phyloP scores from a whole-genome alignment of 2,113 vertebrate genomes.

The Ivindomyrus marchei region DNA sequence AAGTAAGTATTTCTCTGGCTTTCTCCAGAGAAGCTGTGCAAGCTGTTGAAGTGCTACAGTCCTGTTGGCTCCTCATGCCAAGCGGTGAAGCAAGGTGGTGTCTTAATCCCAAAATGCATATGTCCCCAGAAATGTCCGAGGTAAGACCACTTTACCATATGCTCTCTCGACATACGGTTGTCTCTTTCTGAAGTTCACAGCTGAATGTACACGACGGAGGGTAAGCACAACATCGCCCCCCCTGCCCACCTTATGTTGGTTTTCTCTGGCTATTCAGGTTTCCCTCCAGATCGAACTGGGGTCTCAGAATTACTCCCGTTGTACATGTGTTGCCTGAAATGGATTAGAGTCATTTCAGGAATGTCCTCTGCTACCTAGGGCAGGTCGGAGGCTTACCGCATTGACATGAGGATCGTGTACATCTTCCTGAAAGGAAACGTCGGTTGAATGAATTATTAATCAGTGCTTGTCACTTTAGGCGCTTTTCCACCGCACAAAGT shows the following conservation, averaged over 20 bases:
- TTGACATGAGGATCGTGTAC: neutral
- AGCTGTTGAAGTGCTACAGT: slow-evolving; percentile 56
- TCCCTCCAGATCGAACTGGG: neutral
- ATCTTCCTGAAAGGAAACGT: neutral
- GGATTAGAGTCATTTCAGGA: neutral
- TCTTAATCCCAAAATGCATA: slow-evolving; percentile 56
- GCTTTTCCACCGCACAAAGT: no score
- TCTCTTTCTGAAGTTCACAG: neutral
- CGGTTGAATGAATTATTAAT: neutral
- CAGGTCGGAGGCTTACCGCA: neutral
- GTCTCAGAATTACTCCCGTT: neutral
- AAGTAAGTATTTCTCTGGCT: no score
- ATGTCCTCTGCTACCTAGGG: neutral
- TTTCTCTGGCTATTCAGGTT: neutral
- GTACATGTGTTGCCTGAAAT: neutral
- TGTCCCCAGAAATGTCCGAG: slow-evolving; percentile 59
- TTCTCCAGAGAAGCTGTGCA: slow-evolving; percentile 52
- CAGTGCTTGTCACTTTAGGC: neutral
- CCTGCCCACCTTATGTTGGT: neutral
- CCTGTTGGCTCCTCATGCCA: slow-evolving; percentile 63
- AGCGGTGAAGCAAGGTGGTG: slow-evolving; percentile 44
- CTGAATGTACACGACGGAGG: neutral
- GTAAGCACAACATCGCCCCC: no score
- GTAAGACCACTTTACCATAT: slow-evolving; percentile 34
- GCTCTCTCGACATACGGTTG: no score